phyloP scores from a whole-genome alignment of 35 echinoderm and acorn worm genomes.

The Patiria miniata region DNA sequence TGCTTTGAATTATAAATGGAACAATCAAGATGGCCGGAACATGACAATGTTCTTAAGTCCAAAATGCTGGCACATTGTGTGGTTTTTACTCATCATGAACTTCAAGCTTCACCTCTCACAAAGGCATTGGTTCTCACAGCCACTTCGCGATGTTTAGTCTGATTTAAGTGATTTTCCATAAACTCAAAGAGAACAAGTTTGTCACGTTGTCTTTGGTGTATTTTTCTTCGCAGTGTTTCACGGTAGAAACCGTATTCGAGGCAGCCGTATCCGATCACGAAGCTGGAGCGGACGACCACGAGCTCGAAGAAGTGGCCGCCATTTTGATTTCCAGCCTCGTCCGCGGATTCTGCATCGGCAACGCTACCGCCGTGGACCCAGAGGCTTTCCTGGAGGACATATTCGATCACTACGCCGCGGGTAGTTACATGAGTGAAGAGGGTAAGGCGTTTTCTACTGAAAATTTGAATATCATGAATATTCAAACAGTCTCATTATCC shows the following conservation, averaged over 20 bases:
- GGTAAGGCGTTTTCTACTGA: conserved; percentile 12
- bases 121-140: no score
- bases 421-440: conserved; percentile 60
- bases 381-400: conserved; percentile 56
- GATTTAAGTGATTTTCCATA: no score
- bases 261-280: conserved; percentile 49
- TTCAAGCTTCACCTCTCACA: no score
- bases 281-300: conserved; percentile 46
- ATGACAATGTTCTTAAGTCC: no score
- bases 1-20: no score
- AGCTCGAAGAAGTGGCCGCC: conserved; percentile 40
- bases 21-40: no score
- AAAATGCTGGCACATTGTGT: no score
- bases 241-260: conserved; percentile 65
- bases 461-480: no score
- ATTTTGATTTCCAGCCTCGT: conserved; percentile 59
- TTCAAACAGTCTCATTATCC: no score
- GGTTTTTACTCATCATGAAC: no score
- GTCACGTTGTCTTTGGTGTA: background rate
- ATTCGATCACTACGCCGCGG: conserved; percentile 48
- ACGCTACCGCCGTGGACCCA: conserved; percentile 35
- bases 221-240: conserved; percentile 67
- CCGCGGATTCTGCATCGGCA: conserved; percentile 81
- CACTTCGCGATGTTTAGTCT: no score
- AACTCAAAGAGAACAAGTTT: no score